Conservation (phyloP, 2,888 invertebrate species). For the Eustalomyia histrio region DNA sequence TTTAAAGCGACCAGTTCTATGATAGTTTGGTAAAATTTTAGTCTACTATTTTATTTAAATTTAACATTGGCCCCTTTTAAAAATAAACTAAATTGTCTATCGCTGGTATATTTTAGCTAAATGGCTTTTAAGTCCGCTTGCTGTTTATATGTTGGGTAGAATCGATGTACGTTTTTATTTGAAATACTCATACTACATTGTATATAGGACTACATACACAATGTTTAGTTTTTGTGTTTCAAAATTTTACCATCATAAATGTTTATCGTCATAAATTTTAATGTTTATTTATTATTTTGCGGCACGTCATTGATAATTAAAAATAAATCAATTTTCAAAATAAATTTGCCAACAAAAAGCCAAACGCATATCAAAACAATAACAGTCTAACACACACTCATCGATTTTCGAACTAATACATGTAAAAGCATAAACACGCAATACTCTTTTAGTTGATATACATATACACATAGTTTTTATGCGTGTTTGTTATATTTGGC, state of each 20-base stretch:
- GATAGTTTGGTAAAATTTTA: too few species aligned
- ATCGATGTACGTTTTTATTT: not conserved
- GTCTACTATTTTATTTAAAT: too few species aligned
- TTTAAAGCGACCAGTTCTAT: too few species aligned
- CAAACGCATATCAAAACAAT: conserved; percentile 39
- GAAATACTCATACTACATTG: not conserved
- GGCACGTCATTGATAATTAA: conserved; percentile 77
- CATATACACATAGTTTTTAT: not conserved
- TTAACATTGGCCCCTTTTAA: too few species aligned
- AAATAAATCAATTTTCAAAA: conserved; percentile 73
- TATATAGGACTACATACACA: not conserved
- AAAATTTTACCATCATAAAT: conserved; percentile 61
- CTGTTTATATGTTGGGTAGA: conserved; percentile 12
- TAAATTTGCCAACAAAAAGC: conserved; percentile 52
- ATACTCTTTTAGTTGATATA: not conserved
- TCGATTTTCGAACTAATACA: not conserved
- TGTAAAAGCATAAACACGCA: not conserved
- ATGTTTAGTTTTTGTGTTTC: not conserved
- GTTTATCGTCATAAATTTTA: conserved; percentile 70
- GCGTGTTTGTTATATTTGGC: not conserved
- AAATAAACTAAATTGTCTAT: not conserved
- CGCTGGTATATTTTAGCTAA: not conserved
- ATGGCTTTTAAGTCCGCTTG: not conserved
- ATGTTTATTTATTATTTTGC: conserved; percentile 75
- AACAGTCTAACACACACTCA: not conserved